Conservation (phyloP, 2,888 invertebrate genomes). For the Barypeithes pellucidus region DNA sequence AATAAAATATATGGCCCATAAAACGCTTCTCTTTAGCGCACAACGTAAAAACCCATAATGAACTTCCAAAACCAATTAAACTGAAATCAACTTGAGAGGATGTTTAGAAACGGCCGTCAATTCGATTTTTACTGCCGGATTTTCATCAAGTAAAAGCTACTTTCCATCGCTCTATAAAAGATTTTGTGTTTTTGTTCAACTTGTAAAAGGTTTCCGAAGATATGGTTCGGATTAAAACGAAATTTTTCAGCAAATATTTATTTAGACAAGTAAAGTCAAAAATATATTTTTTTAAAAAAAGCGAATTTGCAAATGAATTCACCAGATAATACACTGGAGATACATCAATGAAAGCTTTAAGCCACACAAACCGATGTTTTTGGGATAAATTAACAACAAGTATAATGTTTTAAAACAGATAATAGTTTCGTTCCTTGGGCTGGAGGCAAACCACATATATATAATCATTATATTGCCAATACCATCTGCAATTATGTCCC, state of each 20-base stretch:
- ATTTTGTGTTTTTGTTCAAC: constrained; percentile 41
- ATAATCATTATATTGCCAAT: no score
- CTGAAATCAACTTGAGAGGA: constrained; percentile 52
- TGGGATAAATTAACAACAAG: no score
- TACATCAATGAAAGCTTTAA: no score
- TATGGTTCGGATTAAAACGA: constrained; percentile 4
- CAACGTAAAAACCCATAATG: constrained; percentile 48
- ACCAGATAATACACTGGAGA: no score
- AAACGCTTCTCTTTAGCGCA: constrained; percentile 32
- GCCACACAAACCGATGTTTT: no score
- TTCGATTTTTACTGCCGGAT: constrained; percentile 54
- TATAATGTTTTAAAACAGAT: no score
- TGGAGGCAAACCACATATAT: no score
- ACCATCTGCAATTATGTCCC: no score
- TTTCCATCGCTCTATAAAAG: constrained; percentile 46
- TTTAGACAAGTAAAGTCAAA: neutral
- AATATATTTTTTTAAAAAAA: no score
- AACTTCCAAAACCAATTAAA: constrained; percentile 54
- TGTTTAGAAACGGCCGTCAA: constrained; percentile 51
- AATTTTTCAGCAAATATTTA: neutral
- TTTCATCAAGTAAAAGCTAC: constrained; percentile 56
- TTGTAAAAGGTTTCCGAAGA: constrained; percentile 21
- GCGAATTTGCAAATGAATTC: no score
- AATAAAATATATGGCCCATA: constrained; percentile 33
- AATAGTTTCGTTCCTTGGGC: no score